Percentiles rank a stretch among this genome's conserved stretches.
Conservation (phyloP, 2,888 invertebrate species). For the Cerastis leucographa region DNA sequence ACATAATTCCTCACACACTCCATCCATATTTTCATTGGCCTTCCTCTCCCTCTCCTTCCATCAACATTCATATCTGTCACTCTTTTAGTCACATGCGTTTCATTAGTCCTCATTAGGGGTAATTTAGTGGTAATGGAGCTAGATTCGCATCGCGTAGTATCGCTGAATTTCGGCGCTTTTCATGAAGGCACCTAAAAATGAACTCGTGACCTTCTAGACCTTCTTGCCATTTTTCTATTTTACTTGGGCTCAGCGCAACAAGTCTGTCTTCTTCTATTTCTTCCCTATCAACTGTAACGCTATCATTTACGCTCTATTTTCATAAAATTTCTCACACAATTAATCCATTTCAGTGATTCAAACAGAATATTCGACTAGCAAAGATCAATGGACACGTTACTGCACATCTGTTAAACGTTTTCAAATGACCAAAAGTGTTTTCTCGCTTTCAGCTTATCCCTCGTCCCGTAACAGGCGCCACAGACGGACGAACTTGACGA, state of each 20-base stretch:
- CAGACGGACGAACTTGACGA: slow-evolving; percentile 77
- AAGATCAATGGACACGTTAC: not conserved
- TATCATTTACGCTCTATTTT: not conserved
- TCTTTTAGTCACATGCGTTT: too few relatives aligned
- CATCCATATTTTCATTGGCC: too few relatives aligned
- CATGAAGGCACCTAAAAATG: not conserved
- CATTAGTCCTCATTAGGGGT: too few relatives aligned
- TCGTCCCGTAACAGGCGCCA: slow-evolving; percentile 48
- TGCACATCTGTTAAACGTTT: not conserved
- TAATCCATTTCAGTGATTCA: not conserved
- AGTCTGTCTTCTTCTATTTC: not conserved
- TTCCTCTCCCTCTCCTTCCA: too few relatives aligned
- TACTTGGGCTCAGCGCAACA: not conserved
- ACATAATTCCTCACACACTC: too few relatives aligned
- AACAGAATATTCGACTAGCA: not conserved
- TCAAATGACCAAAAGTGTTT: not conserved
- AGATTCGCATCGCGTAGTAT: not conserved
- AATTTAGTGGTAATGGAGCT: not conserved
- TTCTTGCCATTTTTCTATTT: not conserved
- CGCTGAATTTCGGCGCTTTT: not conserved
- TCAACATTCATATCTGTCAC: too few relatives aligned
- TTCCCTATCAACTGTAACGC: not conserved
- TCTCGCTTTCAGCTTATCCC: slow-evolving; percentile 41
- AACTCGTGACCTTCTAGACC: not conserved
- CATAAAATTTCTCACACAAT: not conserved